These are phyloP conservation scores for Scaptomyza cyrtandrae DNA, from an alignment of 2,888 invertebrate species.

Conservation along the genomic window DNA sequence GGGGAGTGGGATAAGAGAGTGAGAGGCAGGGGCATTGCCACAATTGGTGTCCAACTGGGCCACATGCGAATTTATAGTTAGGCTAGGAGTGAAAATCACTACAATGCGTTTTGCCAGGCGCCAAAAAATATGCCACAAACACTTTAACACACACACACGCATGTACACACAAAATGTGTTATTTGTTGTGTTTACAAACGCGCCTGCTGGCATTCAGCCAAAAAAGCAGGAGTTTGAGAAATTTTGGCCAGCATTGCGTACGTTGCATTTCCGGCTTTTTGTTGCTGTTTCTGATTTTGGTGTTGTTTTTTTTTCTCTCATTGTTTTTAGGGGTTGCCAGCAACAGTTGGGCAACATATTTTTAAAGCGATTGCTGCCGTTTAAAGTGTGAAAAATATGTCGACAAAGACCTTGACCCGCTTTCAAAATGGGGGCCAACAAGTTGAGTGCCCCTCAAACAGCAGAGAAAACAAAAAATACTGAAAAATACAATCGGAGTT, in stretches of 20 bases:
- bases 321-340: slow-evolving; percentile 22
- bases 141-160: slow-evolving; percentile 22
- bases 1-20: not conserved
- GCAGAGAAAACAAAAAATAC: not conserved
- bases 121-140: slow-evolving; percentile 70
- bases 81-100: slow-evolving; percentile 58
- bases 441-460: slow-evolving; percentile 33
- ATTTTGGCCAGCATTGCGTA: slow-evolving; percentile 49
- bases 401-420: slow-evolving; percentile 75
- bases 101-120: slow-evolving; percentile 56
- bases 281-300: slow-evolving; percentile 9
- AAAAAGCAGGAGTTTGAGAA: slow-evolving; percentile 10
- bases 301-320: slow-evolving; percentile 4
- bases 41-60: slow-evolving; percentile 39
- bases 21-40: not conserved
- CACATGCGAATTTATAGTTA: slow-evolving; percentile 67
- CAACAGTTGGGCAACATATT: slow-evolving; percentile 65
- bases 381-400: slow-evolving; percentile 64
- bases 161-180: slow-evolving; percentile 55
- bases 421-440: slow-evolving; percentile 19
- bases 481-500: slow-evolving; percentile 22
- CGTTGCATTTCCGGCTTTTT: slow-evolving; percentile 69
- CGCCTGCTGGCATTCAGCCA: slow-evolving; percentile 53
- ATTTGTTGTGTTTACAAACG: slow-evolving; percentile 75
- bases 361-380: slow-evolving; percentile 58